phyloP scores from a whole-genome alignment of 2,113 vertebrate genomes.

The Brachyhypopomus gauderio region DNA sequence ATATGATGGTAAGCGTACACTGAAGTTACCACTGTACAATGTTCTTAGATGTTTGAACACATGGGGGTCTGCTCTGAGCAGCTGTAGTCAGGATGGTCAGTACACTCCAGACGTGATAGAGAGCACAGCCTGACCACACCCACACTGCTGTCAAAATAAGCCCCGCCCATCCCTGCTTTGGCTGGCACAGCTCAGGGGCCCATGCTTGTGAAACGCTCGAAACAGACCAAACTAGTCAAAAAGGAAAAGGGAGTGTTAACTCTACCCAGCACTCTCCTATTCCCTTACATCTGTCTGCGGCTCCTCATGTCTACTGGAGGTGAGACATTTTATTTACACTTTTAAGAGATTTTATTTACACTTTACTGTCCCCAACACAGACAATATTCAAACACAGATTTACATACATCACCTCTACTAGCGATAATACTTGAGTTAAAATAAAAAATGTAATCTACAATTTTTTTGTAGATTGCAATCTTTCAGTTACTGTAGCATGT shows the following conservation, averaged over 20 bases:
- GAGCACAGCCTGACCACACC: no score
- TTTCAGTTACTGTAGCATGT: no score
- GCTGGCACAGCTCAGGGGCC: not conserved
- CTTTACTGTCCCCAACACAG: no score
- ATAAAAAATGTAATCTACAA: no score
- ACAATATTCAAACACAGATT: no score
- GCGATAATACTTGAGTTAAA: no score
- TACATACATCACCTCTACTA: no score
- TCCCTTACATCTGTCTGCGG: not conserved
- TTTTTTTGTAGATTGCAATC: no score
- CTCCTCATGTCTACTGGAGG: not conserved
- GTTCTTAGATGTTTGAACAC: not conserved
- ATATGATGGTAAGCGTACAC: not conserved
- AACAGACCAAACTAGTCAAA: not conserved
- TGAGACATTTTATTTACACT: not conserved
- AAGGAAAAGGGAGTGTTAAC: not conserved
- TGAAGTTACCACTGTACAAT: not conserved
- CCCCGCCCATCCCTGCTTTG: not conserved
- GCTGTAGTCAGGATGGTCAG: not conserved
- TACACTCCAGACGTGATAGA: no score
- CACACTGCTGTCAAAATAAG: no score
- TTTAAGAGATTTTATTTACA: not conserved
- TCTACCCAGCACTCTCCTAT: not conserved
- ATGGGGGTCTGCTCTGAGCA: no score
- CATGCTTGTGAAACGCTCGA: no score